Conservation (phyloP, 2,888 invertebrate genomes). For the Tethea ocularis region DNA sequence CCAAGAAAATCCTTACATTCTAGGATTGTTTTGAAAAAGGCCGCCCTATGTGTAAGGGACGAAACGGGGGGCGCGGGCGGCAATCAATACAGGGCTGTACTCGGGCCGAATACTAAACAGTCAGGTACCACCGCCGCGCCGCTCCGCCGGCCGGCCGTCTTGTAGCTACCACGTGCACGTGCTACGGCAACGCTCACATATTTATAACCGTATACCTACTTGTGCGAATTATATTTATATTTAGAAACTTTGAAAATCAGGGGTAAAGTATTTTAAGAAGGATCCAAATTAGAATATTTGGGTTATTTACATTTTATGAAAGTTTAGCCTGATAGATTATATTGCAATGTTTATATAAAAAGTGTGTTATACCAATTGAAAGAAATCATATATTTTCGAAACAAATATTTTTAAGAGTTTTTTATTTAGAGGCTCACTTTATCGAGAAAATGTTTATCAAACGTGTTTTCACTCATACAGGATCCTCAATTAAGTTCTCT, state of each 20-base stretch:
- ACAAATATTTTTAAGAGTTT: too few species aligned
- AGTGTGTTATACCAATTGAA: too few species aligned
- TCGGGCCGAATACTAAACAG: constrained; percentile 85
- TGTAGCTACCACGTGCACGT: constrained; percentile 44
- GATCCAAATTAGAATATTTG: too few species aligned
- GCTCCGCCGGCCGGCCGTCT: background rate
- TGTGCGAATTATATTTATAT: constrained; percentile 6
- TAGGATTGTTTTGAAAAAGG: constrained; percentile 79
- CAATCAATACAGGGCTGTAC: constrained; percentile 87
- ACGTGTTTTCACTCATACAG: too few species aligned
- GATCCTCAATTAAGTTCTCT: too few species aligned
- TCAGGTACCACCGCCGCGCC: constrained; percentile 42
- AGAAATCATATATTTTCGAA: too few species aligned
- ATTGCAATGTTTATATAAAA: too few species aligned
- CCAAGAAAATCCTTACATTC: constrained; percentile 64
- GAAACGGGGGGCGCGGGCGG: constrained; percentile 60
- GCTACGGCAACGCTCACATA: constrained; percentile 28
- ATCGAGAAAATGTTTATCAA: too few species aligned
- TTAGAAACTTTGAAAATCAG: background rate
- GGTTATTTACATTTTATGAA: too few species aligned
- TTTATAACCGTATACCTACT: constrained; percentile 7
- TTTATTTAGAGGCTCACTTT: too few species aligned
- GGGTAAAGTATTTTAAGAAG: too few species aligned
- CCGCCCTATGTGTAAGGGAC: constrained; percentile 57
- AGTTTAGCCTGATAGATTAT: too few species aligned